Evolutionary conservation across 1,140 invertebrate species (phyloP), one percentile per base, ranked within the genome.

Genomic region (Sminthurides bifidus): DNA sequence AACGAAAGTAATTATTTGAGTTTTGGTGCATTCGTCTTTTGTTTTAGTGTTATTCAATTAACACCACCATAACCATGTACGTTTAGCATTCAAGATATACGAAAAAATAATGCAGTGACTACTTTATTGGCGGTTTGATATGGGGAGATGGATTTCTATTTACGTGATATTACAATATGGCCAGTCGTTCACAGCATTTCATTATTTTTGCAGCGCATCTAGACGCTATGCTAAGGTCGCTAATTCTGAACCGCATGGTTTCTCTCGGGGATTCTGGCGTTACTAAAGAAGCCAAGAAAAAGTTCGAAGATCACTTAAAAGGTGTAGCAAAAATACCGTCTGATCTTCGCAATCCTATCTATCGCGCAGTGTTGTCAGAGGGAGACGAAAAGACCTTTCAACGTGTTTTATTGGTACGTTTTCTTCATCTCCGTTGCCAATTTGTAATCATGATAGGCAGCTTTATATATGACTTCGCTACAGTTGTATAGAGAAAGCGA

Each of bases 261-360:
- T 78, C 79, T 35, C 82, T 84, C 63, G 83, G 84, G 53, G 87
- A 95, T 68, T 73, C 80, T 8, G 75, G 77, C 0, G 82, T 83
- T 0, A 80, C 92, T 15, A 73, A 75, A 10, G 84, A 91, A 68
- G 87, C 89, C 0, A 68, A 66, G 26, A 40, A 17, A 50, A 77
- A 83, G 46, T 91, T 94, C 71, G 75, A 78, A 41, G 73, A 70
- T 24, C 87, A 92, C 70, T 68, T 78, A 2, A 71, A 73, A 54
- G 79, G 79, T 27, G 73, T 71, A 50, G 68, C 71, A 15, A 66
- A 73, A 1, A 73, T 97, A 52, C 78, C 85, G 15, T 88, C 92
- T 3, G 92, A 97, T 76, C 72, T 98, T 37, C 79, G 91, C 30
- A 78, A 78, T 51, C 77, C 85, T 41, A 90, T 93, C 62, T 97